These are phyloP conservation scores for Diploptera punctata DNA, from an alignment of 2,888 invertebrate species.

Conservation along the genomic window DNA sequence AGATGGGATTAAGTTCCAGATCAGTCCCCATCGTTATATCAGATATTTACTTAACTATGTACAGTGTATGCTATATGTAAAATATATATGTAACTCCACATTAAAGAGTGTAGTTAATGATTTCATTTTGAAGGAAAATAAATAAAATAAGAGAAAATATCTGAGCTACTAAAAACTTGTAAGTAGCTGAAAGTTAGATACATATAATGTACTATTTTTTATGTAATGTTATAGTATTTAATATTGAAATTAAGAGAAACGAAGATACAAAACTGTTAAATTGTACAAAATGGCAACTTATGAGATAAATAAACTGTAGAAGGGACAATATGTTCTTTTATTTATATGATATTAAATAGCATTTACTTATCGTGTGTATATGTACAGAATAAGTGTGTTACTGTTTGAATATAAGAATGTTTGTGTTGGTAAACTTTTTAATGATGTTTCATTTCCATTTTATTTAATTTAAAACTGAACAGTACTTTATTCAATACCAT, in stretches of 20 bases:
- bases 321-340: not conserved
- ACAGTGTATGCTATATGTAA: not conserved
- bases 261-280: not conserved
- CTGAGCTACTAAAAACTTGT: not conserved
- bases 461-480: too few relatives aligned
- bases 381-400: not conserved
- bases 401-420: too few relatives aligned
- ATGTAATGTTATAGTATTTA: not conserved
- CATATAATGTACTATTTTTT: not conserved
- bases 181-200: not conserved
- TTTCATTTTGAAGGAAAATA: too few relatives aligned
- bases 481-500: too few relatives aligned
- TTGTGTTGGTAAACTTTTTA: too few relatives aligned
- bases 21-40: too few relatives aligned
- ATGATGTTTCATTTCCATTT: too few relatives aligned
- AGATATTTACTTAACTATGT: too few relatives aligned
- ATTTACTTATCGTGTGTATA: not conserved
- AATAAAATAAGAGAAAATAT: not conserved
- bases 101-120: too few relatives aligned
- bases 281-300: constrained; percentile 13
- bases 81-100: not conserved
- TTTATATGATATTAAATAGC: not conserved
- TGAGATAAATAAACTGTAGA: constrained; percentile 15
- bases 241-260: not conserved
- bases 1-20: constrained; percentile 3